Conservation (phyloP, 2,797 vertebrate genomes). For the Urophycis tenuis region DNA sequence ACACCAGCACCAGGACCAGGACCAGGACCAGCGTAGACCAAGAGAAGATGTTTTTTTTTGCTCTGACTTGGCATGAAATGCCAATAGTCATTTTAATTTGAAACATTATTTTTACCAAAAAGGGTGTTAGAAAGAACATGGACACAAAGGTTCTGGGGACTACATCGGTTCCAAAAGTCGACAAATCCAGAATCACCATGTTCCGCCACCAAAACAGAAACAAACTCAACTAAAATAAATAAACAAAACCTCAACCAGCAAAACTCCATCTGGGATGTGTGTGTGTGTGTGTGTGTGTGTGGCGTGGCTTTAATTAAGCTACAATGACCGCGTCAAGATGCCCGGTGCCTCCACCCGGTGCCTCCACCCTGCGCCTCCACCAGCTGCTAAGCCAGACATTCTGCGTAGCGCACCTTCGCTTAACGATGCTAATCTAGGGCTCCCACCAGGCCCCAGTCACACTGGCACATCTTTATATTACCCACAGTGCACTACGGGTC, state of each 20-base stretch:
- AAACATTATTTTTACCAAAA: no score
- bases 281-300: neutral
- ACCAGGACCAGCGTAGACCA: no score
- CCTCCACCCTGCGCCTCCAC: neutral
- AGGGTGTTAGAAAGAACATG: no score
- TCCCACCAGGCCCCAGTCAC: neutral
- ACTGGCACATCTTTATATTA: neutral
- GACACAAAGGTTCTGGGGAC: neutral
- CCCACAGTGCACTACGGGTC: neutral
- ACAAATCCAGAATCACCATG: no score
- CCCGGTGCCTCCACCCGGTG: no score
- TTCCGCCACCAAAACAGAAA: neutral
- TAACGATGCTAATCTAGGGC: slow-evolving; percentile 18
- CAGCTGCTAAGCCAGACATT: slow-evolving; percentile 38
- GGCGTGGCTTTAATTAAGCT: neutral
- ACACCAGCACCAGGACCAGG: no score
- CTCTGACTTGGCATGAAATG: no score
- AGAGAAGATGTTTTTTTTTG: no score
- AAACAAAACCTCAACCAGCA: neutral
- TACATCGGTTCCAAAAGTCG: neutral
- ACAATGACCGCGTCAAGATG: neutral
- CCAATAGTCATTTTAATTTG: no score
- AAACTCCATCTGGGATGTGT: neutral
- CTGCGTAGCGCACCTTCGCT: slow-evolving; percentile 15
- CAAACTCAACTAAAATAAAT: neutral